phyloP scores from a whole-genome alignment of 2,797 vertebrate species.

The Australoheros facetus region DNA sequence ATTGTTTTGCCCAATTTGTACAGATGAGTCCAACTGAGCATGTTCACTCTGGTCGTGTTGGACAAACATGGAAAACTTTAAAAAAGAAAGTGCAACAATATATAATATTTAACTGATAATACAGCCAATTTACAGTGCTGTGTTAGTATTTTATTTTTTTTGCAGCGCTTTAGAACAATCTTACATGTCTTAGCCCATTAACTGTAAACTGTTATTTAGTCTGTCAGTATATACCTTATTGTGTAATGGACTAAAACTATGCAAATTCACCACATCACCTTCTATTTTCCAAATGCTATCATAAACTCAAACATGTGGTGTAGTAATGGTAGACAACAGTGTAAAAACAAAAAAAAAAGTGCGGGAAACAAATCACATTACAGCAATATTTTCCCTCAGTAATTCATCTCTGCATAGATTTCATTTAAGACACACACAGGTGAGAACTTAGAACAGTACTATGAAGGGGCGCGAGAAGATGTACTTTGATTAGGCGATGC shows the following conservation, averaged over 20 bases:
- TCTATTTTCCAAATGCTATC: not conserved
- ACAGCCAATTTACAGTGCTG: constrained; percentile 45
- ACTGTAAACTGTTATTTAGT: not conserved
- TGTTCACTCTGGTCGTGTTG: not conserved
- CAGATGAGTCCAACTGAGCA: not conserved
- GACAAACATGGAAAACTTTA: not conserved
- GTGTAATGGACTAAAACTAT: not conserved
- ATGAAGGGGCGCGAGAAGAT: constrained; percentile 30
- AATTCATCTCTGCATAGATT: constrained; percentile 70
- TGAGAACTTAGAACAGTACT: constrained; percentile 62
- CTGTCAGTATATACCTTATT: not conserved
- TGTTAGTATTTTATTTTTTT: constrained; percentile 29
- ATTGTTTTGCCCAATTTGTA: not conserved
- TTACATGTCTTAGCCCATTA: not conserved
- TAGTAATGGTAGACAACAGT: constrained; percentile 4
- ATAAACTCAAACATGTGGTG: constrained; percentile 1
- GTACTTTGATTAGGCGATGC: not conserved
- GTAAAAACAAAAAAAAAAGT: constrained; percentile 10
- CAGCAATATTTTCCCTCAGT: constrained; percentile 53
- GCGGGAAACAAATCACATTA: constrained; percentile 18
- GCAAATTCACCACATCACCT: not conserved
- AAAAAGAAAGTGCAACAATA: constrained; percentile 31
- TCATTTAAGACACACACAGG: constrained; percentile 74
- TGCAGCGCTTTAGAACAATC: constrained; percentile 22
- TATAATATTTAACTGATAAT: constrained; percentile 5